These are phyloP conservation scores for Drosophila fuyamai DNA, from an alignment of 1,140 invertebrate species.

Conservation along the genomic window DNA sequence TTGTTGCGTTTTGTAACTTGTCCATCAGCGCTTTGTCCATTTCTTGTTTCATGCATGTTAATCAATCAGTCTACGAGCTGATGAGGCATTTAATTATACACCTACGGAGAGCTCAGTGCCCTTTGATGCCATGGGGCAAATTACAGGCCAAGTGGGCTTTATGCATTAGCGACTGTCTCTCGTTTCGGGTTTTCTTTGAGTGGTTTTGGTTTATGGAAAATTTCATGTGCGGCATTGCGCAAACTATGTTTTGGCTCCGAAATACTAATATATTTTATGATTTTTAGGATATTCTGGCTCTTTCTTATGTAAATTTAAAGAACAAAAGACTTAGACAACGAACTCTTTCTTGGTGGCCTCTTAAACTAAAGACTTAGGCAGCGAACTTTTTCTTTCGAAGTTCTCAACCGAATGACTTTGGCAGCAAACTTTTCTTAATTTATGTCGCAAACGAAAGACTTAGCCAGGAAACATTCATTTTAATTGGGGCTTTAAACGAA, in stretches of 20 bases:
- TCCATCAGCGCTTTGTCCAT: constrained; percentile 51
- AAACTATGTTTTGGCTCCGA: constrained; percentile 19
- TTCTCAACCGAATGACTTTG: constrained; percentile 44
- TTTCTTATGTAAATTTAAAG: neutral
- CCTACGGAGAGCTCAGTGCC: constrained; percentile 43
- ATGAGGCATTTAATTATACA: constrained; percentile 70
- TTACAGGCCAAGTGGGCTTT: constrained; percentile 46
- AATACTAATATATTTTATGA: constrained; percentile 2
- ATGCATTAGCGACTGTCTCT: constrained; percentile 52
- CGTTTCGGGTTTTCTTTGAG: constrained; percentile 16
- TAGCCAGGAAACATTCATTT: too few relatives aligned
- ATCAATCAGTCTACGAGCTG: constrained; percentile 66
- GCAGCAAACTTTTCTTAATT: constrained; percentile 30
- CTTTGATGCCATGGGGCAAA: constrained; percentile 53
- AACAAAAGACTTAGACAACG: constrained; percentile 48
- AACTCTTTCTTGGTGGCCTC: constrained; percentile 14
- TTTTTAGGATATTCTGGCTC: neutral
- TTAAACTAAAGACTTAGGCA: constrained; percentile 50
- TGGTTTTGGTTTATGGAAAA: constrained; percentile 36
- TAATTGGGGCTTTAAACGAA: constrained; percentile 12
- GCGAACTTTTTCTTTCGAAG: constrained; percentile 34
- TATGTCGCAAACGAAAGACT: neutral
- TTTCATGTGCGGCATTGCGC: constrained; percentile 28
- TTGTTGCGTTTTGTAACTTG: constrained; percentile 72
- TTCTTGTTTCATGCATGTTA: constrained; percentile 69